A percentile compares a stretch with the other conserved stretches of the same genome.
Conservation (phyloP, 2,113 vertebrate species). For the Cynoglossus semilaevis region DNA sequence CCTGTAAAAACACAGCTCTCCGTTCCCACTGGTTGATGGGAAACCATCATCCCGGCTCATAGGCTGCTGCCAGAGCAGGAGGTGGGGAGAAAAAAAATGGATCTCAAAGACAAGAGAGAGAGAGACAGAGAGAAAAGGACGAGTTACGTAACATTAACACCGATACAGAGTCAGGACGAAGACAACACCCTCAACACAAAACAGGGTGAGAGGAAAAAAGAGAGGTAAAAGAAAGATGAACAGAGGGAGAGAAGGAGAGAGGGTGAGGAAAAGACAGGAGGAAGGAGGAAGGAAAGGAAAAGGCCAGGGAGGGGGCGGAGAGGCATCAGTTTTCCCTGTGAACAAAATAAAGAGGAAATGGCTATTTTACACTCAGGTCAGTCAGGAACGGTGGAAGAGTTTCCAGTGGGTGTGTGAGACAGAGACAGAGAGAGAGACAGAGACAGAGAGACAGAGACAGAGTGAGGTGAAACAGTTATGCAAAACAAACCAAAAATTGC, state of each 20-base stretch:
- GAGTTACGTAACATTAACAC: slow-evolving; percentile 57
- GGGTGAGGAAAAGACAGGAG: too few species aligned
- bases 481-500: too few species aligned
- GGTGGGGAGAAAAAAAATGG: slow-evolving; percentile 38
- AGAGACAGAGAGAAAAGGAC: slow-evolving; percentile 56
- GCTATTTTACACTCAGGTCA: slow-evolving; percentile 64
- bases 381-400: slow-evolving; percentile 56
- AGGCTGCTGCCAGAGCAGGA: slow-evolving; percentile 29
- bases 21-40: slow-evolving; percentile 55
- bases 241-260: slow-evolving; percentile 16
- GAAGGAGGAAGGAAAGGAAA: slow-evolving; percentile 3
- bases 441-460: too few species aligned
- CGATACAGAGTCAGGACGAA: slow-evolving; percentile 28
- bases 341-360: slow-evolving; percentile 60
- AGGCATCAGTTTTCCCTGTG: slow-evolving; percentile 61
- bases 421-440: too few species aligned
- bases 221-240: slow-evolving; percentile 28
- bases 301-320: slow-evolving; percentile 16
- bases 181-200: slow-evolving; percentile 64
- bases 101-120: slow-evolving; percentile 48
- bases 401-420: slow-evolving; percentile 15
- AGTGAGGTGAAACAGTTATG: too few species aligned
- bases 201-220: slow-evolving; percentile 44
- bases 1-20: slow-evolving; percentile 58
- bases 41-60: slow-evolving; percentile 26